A percentile compares a stretch with the other conserved stretches of the same genome.
These are phyloP conservation scores for Macrophya alboannulata DNA, from an alignment of 2,888 invertebrate species.

Conservation along the genomic window DNA sequence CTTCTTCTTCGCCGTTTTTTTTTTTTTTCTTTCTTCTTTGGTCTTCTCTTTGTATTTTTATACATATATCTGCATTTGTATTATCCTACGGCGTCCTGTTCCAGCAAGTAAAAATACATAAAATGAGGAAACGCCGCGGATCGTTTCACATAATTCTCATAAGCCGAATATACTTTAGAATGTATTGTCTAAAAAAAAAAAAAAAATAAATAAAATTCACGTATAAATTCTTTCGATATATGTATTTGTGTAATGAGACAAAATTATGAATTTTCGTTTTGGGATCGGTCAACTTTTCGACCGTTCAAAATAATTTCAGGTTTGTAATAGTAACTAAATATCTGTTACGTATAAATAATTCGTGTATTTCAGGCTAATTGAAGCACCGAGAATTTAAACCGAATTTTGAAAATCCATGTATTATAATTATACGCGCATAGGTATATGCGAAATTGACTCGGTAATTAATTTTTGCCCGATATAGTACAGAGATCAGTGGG, in stretches of 20 bases:
- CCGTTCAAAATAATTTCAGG: too few relatives aligned
- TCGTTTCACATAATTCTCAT: not conserved
- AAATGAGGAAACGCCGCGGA: not conserved
- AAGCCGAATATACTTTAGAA: not conserved
- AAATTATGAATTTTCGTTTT: too few relatives aligned
- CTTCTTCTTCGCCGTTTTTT: not conserved
- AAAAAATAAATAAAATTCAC: too few relatives aligned
- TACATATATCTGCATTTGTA: not conserved
- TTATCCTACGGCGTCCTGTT: not conserved
- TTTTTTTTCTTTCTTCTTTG: not conserved
- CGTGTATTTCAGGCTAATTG: not conserved
- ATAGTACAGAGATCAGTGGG: too few relatives aligned
- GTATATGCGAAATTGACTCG: not conserved
- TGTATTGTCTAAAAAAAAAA: not conserved
- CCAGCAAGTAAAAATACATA: not conserved
- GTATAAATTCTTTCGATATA: too few relatives aligned
- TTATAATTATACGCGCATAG: not conserved
- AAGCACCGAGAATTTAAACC: not conserved
- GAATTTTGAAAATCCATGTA: not conserved
- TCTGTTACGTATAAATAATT: too few relatives aligned
- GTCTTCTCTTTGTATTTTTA: not conserved
- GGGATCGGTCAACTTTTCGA: too few relatives aligned
- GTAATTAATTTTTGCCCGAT: not conserved
- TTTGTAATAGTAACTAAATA: too few relatives aligned
- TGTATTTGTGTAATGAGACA: too few relatives aligned